These are phyloP conservation scores for Melanchra persicariae DNA, from an alignment of 2,888 invertebrate genomes.

Conservation along the genomic window DNA sequence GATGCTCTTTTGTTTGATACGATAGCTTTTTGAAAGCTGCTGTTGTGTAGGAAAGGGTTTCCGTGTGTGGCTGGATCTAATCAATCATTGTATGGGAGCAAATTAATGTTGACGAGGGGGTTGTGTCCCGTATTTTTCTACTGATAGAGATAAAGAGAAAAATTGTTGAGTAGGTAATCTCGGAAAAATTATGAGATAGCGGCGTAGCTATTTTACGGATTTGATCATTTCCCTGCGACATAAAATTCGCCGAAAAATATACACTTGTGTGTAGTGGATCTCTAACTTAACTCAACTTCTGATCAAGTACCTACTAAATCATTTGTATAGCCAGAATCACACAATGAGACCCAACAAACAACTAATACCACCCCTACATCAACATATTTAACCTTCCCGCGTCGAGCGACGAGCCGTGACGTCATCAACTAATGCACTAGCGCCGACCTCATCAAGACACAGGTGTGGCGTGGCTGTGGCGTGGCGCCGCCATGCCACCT, in stretches of 20 bases:
- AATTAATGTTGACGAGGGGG: neutral
- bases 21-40: constrained; percentile 79
- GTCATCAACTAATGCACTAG: constrained; percentile 88
- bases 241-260: too few species aligned
- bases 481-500: constrained; percentile 64
- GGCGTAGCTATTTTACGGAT: too few species aligned
- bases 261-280: too few species aligned
- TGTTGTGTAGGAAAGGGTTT: constrained; percentile 76
- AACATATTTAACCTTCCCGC: constrained; percentile 32
- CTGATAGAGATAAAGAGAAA: too few species aligned
- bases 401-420: constrained; percentile 74
- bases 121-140: neutral
- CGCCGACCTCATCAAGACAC: constrained; percentile 79
- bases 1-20: constrained; percentile 85
- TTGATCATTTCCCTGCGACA: too few species aligned
- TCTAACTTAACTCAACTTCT: too few species aligned
- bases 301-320: too few species aligned
- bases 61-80: constrained; percentile 23
- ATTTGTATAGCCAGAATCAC: neutral
- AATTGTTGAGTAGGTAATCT: neutral
- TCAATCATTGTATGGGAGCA: constrained; percentile 25
- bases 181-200: neutral
- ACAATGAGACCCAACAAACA: neutral
- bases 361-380: constrained; percentile 5
- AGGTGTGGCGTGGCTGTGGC: constrained; percentile 66